Conservation (phyloP, 2,888 invertebrate genomes). For the Herminia tarsipennalis region DNA sequence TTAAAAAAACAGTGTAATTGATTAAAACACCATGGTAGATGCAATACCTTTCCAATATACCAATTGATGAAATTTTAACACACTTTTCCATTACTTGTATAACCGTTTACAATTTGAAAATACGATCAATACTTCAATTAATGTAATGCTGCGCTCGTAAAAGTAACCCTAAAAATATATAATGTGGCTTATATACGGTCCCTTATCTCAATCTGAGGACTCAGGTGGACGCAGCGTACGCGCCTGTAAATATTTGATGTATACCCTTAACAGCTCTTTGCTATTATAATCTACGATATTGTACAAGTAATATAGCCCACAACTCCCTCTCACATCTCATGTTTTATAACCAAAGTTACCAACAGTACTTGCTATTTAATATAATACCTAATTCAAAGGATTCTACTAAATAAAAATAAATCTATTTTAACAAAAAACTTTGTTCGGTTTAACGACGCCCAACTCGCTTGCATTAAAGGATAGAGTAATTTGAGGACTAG, state of each 20-base stretch:
- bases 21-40: no score
- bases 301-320: slow-evolving; percentile 33
- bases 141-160: slow-evolving; percentile 1
- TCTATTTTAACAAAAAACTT: no score
- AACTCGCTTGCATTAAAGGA: no score
- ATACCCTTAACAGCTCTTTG: slow-evolving; percentile 65
- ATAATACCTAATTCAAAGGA: slow-evolving; percentile 5
- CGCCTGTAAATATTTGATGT: slow-evolving; percentile 76
- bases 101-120: neutral
- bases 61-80: no score
- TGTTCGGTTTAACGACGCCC: no score
- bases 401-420: no score
- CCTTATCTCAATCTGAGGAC: slow-evolving; percentile 55
- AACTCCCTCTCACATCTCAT: slow-evolving; percentile 26
- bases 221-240: slow-evolving; percentile 71
- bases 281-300: slow-evolving; percentile 53
- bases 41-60: no score
- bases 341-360: slow-evolving; percentile 27
- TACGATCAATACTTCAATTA: slow-evolving; percentile 6
- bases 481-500: no score
- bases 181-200: slow-evolving; percentile 49
- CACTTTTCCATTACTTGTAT: neutral
- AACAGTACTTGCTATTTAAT: slow-evolving; percentile 21
- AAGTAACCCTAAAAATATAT: slow-evolving; percentile 44
- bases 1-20: no score